phyloP scores from a whole-genome alignment of 2,888 invertebrate genomes.

The Parascotia fuliginaria region DNA sequence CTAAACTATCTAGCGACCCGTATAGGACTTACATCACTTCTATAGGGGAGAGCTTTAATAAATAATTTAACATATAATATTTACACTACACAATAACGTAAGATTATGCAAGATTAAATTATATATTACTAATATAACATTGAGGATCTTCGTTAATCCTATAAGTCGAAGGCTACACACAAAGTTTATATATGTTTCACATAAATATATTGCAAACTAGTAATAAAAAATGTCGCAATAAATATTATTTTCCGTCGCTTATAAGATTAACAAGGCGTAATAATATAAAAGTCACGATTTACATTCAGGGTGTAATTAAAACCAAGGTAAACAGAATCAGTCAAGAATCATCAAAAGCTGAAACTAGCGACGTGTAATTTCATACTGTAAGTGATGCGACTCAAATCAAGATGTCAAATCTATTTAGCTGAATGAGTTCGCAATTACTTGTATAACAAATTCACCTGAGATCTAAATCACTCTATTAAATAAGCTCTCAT shows the following conservation, averaged over 20 bases:
- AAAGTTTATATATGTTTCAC: slow-evolving; percentile 42
- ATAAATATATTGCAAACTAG: slow-evolving; percentile 54
- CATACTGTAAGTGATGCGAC: slow-evolving; percentile 37
- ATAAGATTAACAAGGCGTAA: slow-evolving; percentile 65
- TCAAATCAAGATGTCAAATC: slow-evolving; percentile 19
- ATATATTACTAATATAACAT: slow-evolving; percentile 30
- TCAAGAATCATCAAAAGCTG: slow-evolving; percentile 46
- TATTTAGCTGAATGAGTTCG: slow-evolving; percentile 19
- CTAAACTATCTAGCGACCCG: not conserved
- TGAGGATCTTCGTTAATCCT: slow-evolving; percentile 53
- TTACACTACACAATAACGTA: slow-evolving; percentile 34
- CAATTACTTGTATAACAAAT: slow-evolving; percentile 4
- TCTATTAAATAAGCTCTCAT: slow-evolving; percentile 2
- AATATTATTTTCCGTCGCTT: slow-evolving; percentile 51
- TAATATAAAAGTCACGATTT: slow-evolving; percentile 37
- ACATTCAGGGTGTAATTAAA: slow-evolving; percentile 41
- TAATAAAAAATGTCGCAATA: slow-evolving; percentile 56
- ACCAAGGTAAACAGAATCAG: slow-evolving; percentile 51
- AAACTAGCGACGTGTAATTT: slow-evolving; percentile 41
- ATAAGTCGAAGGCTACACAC: slow-evolving; percentile 42
- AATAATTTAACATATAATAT: slow-evolving; percentile 9
- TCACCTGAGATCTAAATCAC: slow-evolving; percentile 9
- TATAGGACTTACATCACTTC: not conserved
- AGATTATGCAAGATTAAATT: slow-evolving; percentile 30
- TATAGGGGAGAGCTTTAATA: not conserved